These are phyloP conservation scores for Chloromyia formosa DNA, from an alignment of 2,888 invertebrate genomes.

Conservation along the genomic window DNA sequence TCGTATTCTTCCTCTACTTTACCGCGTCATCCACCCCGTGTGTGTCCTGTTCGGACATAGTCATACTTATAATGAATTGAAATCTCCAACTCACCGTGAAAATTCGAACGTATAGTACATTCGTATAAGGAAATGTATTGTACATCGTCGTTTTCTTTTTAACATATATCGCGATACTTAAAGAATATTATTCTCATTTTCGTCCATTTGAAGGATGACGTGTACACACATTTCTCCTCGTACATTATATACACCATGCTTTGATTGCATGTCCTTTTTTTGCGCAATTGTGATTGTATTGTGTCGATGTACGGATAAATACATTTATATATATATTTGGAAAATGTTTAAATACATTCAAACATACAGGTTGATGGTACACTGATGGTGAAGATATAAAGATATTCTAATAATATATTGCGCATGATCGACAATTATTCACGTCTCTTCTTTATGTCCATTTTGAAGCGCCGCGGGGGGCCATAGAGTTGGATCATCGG, in stretches of 20 bases:
- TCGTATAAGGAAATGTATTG: too few species aligned
- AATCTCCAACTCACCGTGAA: too few species aligned
- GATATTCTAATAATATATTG: not conserved
- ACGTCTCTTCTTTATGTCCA: not conserved
- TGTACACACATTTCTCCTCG: not conserved
- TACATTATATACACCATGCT: not conserved
- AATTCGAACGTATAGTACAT: too few species aligned
- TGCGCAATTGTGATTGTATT: not conserved
- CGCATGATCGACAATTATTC: not conserved
- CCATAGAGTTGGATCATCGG: too few species aligned
- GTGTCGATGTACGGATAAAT: not conserved
- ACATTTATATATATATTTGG: too few species aligned
- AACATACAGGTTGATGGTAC: not conserved
- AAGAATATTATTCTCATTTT: not conserved
- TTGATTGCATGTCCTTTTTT: slow-evolving; percentile 7
- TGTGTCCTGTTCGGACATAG: too few species aligned
- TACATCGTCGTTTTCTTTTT: not conserved
- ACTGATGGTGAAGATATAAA: not conserved
- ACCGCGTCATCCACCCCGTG: not conserved
- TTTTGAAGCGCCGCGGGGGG: not conserved
- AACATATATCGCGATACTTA: not conserved
- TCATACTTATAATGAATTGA: too few species aligned
- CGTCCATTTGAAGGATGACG: slow-evolving; percentile 1
- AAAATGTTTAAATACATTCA: too few species aligned
- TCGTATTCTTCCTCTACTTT: not conserved